Evolutionary conservation across 2,113 vertebrate species (phyloP).

Genomic region (Hippolais icterina): DNA sequence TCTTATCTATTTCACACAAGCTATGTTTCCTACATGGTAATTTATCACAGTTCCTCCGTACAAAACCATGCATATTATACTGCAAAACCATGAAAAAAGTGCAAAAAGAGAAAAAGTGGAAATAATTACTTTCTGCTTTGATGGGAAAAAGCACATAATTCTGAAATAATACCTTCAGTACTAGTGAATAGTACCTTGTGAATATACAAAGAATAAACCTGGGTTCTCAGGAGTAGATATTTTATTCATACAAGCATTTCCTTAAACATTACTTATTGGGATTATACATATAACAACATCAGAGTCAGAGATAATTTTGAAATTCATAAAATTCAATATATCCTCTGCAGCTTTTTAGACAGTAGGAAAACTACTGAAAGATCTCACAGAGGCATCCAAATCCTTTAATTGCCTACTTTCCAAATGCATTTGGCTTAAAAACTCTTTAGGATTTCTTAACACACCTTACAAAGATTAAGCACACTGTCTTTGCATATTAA

Average conservation of each 20-base stretch:
- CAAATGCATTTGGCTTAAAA: neutral
- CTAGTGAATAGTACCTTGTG: no score
- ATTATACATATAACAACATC: neutral
- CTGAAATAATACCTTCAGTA: neutral
- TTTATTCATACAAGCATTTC: neutral
- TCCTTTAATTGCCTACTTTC: conserved; percentile 22
- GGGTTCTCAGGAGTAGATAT: neutral
- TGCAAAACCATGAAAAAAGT: neutral
- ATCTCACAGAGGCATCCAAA: neutral
- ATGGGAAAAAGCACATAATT: neutral
- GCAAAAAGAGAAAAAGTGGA: neutral
- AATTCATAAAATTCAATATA: neutral
- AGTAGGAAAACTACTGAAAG: neutral
- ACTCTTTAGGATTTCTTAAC: neutral
- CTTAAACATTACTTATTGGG: neutral
- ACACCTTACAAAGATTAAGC: conserved; percentile 6
- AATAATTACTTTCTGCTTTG: neutral
- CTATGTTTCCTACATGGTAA: neutral
- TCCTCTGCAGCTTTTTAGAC: neutral
- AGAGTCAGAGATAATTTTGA: neutral
- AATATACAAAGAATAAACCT: neutral
- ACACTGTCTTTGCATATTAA: conserved; percentile 10
- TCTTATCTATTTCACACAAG: neutral
- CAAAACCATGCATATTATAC: neutral
- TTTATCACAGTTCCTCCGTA: neutral